A percentile compares a stretch with the other conserved stretches of the same genome.
Conservation (phyloP, 2,797 vertebrate species). For the Molossus molossus region DNA sequence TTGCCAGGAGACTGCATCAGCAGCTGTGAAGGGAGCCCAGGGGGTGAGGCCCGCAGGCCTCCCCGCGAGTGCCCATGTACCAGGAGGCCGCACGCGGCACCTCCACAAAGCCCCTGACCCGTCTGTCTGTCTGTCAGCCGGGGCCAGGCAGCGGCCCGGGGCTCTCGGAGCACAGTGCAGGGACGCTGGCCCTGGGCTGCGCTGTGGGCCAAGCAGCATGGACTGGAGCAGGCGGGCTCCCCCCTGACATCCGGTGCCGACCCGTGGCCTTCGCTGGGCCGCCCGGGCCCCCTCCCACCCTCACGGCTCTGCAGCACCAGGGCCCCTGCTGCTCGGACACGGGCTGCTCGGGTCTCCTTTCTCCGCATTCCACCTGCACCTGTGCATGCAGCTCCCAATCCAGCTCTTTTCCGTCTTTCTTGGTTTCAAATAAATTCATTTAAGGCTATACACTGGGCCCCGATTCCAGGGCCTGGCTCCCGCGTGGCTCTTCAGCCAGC, state of each 20-base stretch:
- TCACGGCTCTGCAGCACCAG: background rate
- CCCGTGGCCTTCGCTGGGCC: background rate
- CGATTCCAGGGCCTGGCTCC: background rate
- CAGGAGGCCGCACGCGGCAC: background rate
- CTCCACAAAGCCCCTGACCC: background rate
- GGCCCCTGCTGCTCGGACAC: background rate
- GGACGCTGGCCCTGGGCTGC: too few relatives aligned
- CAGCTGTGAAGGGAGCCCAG: background rate
- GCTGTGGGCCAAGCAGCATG: background rate
- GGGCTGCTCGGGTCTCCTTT: background rate
- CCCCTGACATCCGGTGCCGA: too few relatives aligned
- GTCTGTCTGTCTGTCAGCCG: background rate
- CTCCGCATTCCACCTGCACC: background rate
- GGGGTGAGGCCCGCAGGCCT: background rate
- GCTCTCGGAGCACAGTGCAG: too few relatives aligned
- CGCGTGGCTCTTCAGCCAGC: background rate
- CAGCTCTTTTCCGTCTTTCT: constrained; percentile 9
- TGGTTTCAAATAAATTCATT: constrained; percentile 47
- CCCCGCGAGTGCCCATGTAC: background rate
- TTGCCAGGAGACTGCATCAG: background rate
- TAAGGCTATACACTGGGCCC: constrained; percentile 38
- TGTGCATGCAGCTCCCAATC: background rate
- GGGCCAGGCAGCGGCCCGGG: background rate
- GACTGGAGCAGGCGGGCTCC: background rate
- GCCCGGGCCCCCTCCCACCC: background rate